Percentiles rank a stretch among this genome's conserved stretches.
These are phyloP conservation scores for Zygogramma bicolorata DNA, from an alignment of 2,888 invertebrate genomes.

Conservation along the genomic window DNA sequence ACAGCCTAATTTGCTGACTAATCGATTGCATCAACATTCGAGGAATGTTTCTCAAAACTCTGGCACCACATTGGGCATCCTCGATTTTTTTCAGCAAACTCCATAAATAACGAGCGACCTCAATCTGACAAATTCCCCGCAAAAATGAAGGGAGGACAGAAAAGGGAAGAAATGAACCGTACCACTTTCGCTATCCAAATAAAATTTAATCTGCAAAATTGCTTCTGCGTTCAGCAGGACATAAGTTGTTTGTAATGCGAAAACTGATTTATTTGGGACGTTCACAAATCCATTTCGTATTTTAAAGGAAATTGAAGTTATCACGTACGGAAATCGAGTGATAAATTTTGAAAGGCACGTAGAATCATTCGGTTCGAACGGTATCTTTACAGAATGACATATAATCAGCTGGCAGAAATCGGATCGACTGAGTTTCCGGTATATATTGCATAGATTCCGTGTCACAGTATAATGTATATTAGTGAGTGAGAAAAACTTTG, in stretches of 20 bases:
- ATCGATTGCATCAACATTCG: neutral
- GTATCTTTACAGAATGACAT: conserved; percentile 19
- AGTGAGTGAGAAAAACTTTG: too few relatives aligned
- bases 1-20: neutral
- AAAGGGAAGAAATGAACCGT: conserved; percentile 5
- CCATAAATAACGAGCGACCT: neutral
- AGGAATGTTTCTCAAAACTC: neutral
- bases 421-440: too few relatives aligned
- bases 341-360: conserved; percentile 41
- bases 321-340: conserved; percentile 44
- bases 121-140: neutral
- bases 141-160: neutral
- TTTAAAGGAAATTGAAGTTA: conserved; percentile 46
- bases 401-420: conserved; percentile 8
- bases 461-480: too few relatives aligned
- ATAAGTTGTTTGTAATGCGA: conserved; percentile 18
- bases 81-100: neutral
- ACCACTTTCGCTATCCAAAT: conserved; percentile 20
- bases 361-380: conserved; percentile 17
- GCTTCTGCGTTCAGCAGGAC: conserved; percentile 26
- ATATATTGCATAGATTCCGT: too few relatives aligned
- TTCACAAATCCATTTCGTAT: conserved; percentile 42
- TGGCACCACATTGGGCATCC: neutral
- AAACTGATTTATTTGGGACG: conserved; percentile 37
- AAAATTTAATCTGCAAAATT: conserved; percentile 36